Conservation (phyloP, 1,140 invertebrate species). For the Pygmarrhopalites habei region DNA sequence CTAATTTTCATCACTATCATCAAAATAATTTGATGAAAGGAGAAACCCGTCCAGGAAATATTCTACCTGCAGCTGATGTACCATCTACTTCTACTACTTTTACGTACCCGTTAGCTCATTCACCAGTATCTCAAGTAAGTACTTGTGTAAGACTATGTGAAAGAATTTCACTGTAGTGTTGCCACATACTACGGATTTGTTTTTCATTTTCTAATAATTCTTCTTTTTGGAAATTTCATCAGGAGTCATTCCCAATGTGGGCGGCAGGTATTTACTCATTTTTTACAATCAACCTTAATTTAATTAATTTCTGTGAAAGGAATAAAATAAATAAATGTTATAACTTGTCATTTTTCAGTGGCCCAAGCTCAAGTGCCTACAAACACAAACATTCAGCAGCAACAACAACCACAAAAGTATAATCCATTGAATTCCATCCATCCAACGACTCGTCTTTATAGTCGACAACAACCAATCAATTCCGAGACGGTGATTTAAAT, state of each 20-base stretch:
- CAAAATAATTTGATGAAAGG: not conserved
- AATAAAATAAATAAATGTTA: too few relatives aligned
- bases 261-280: too few relatives aligned
- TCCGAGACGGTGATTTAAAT: conserved; percentile 36
- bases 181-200: not conserved
- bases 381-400: not conserved
- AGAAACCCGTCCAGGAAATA: conserved; percentile 10
- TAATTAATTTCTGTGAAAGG: too few relatives aligned
- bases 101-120: conserved; percentile 34
- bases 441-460: conserved; percentile 4
- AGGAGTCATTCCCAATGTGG: conserved; percentile 39
- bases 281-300: too few relatives aligned
- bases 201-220: not conserved
- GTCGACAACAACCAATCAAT: conserved; percentile 22
- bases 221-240: not conserved
- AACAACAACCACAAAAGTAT: conserved; percentile 9
- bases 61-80: conserved; percentile 9
- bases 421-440: conserved; percentile 12
- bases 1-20: not conserved
- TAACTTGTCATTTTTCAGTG: too few relatives aligned
- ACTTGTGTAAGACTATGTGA: not conserved
- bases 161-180: not conserved
- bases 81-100: not conserved
- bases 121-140: conserved; percentile 34
- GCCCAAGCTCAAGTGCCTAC: conserved; percentile 31